Evolutionary conservation across 2,113 vertebrate species (phyloP).

Genomic region (Caranx melampygus): DNA sequence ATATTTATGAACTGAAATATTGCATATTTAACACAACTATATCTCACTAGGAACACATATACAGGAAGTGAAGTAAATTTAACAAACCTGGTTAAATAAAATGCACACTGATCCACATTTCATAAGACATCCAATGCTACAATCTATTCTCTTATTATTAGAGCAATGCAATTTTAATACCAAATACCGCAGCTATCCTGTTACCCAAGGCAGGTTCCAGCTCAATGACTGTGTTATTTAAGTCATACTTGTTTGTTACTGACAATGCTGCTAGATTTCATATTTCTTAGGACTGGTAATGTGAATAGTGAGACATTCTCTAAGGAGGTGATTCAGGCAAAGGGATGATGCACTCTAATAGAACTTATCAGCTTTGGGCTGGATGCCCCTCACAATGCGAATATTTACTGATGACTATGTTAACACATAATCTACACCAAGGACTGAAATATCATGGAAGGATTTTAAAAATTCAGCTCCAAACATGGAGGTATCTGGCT

Average conservation of each 20-base stretch:
- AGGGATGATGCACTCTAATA: conserved; percentile 25
- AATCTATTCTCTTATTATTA: background rate
- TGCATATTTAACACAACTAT: conserved; percentile 46
- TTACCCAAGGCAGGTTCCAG: conserved; percentile 16
- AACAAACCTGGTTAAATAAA: background rate
- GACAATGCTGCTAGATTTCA: conserved; percentile 38
- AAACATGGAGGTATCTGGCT: conserved; percentile 7
- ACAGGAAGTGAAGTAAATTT: background rate
- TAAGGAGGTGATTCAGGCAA: conserved; percentile 31
- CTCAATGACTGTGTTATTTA: conserved; percentile 34
- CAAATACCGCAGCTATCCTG: conserved; percentile 13
- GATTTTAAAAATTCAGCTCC: conserved; percentile 9
- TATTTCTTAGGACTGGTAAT: conserved; percentile 22
- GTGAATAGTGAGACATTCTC: conserved; percentile 23
- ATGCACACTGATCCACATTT: background rate
- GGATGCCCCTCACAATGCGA: conserved; percentile 11
- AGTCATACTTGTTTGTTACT: conserved; percentile 28
- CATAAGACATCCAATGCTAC: background rate
- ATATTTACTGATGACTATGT: background rate
- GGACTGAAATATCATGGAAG: conserved; percentile 6
- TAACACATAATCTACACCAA: background rate
- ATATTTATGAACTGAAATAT: conserved; percentile 49
- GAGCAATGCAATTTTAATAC: background rate
- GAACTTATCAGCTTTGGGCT: conserved; percentile 32
- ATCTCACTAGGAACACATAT: conserved; percentile 33